Base-by-base conservation (phyloP, 2,797 vertebrate genomes). In the Gymnodraco acuticeps region DNA sequence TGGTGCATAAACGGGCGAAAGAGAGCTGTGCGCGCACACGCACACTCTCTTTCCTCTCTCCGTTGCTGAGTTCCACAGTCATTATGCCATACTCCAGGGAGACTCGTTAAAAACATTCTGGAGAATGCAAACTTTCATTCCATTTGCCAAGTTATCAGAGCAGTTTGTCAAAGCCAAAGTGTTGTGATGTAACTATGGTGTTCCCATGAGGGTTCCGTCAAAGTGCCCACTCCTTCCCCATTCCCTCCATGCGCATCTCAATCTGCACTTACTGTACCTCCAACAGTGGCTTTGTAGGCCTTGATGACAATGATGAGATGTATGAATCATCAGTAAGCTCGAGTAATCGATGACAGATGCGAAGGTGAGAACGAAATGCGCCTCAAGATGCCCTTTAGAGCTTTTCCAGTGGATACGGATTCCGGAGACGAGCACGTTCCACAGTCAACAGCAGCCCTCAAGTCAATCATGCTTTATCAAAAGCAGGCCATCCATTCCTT, bases 91-190 rank as follows among this genome's bases (percentile, higher is more conserved):
- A 88, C 90, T 89, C 90, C 81, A 75, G 87, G 87, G 90, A 93
- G 87, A 88, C 89, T 90, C 50, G 89, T 90, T 93, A 92, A 91
- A 93, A 94, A 92, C 87, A 93, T 91, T 90, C 68, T 76, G 70
- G 83, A 88, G 87, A 93, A 93, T 84, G 78, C 88, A 89, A 91
- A 93, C 87, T 92, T 90, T 92, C 85, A 91, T 92, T 87, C 85
- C 86, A 89, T 91, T 92, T 90, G 86, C 84, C 84, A 77, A 83
- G 75, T 89, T 91, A 89, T 92, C 89, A 78, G 76, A 63, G 73
- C 41, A 27, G 86, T 91, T 92, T 92, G 88, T 92, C 87, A 86
- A 70, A 85, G 91, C 81, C 83, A 87, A 91, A 91, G 86, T 81
- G 86, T 84, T 89, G 78, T 86, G 86, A 90, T 93, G 88, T 87